Conservation (phyloP, 1,140 invertebrate species). For the Drosophila azteca region DNA sequence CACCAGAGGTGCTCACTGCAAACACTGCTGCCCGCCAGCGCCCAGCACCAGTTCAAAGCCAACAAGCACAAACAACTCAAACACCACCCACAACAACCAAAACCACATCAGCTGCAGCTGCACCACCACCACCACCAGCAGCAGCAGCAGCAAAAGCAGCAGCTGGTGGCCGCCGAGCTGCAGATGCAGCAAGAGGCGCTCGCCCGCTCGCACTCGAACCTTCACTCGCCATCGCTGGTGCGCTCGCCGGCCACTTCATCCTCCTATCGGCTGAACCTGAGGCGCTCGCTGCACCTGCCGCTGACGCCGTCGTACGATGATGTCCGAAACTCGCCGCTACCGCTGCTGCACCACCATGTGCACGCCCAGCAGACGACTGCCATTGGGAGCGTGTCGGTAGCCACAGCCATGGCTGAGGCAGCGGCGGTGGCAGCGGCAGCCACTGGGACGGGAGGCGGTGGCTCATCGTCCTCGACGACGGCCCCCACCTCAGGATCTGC, state of each 20-base stretch:
- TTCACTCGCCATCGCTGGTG: slow-evolving; percentile 64
- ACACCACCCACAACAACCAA: slow-evolving; percentile 60
- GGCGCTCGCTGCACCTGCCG: slow-evolving; percentile 77
- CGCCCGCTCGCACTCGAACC: slow-evolving; percentile 28
- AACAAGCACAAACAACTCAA: slow-evolving; percentile 78
- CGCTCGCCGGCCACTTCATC: slow-evolving; percentile 76
- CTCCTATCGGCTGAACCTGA: slow-evolving; percentile 76
- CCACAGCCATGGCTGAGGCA: slow-evolving; percentile 33
- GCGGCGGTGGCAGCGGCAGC: slow-evolving; percentile 21
- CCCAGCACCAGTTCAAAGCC: slow-evolving; percentile 75
- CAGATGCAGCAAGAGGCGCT: slow-evolving; percentile 43
- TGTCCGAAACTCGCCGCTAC: slow-evolving; percentile 76
- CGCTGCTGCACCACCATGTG: slow-evolving; percentile 75
- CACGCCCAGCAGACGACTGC: slow-evolving; percentile 68
- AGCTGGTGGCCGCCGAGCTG: slow-evolving; percentile 24
- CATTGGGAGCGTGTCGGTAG: slow-evolving; percentile 65
- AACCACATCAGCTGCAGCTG: slow-evolving; percentile 55
- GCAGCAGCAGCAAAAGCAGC: slow-evolving; percentile 32
- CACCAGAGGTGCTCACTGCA: slow-evolving; percentile 80
- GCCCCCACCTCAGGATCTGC: slow-evolving; percentile 62
- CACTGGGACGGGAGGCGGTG: slow-evolving; percentile 25
- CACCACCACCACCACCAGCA: slow-evolving; percentile 39
- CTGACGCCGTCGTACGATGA: slow-evolving; percentile 79
- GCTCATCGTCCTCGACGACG: slow-evolving; percentile 62
- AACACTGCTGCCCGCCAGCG: slow-evolving; percentile 75